Conservation (phyloP, 2,797 vertebrate genomes). For the Hemitrygon akajei region DNA sequence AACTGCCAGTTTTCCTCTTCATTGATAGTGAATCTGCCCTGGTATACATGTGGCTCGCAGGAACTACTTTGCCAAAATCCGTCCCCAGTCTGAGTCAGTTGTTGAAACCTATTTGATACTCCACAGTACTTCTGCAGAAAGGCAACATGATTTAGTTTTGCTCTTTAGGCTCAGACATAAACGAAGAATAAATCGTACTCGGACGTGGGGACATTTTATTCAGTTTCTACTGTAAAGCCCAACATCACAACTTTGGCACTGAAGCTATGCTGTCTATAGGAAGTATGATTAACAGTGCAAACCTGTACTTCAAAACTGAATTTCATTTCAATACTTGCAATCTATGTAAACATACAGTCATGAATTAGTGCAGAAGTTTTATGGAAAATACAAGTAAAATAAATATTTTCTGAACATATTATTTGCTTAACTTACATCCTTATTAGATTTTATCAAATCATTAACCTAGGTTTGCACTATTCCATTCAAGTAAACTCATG, state of each 20-base stretch:
- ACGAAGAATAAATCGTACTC: neutral
- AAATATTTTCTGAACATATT: neutral
- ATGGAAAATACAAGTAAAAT: neutral
- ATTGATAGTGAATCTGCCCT: conserved; percentile 3
- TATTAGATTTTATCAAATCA: neutral
- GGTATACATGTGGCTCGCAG: neutral
- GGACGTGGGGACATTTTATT: neutral
- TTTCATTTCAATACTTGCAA: neutral
- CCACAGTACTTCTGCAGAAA: neutral
- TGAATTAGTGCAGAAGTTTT: neutral
- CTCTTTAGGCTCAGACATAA: neutral
- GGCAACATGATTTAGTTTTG: neutral
- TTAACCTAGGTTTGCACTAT: neutral
- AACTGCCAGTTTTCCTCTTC: neutral
- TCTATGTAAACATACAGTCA: neutral
- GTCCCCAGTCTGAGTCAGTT: neutral
- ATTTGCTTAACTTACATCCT: neutral
- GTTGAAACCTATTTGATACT: neutral
- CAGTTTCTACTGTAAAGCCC: neutral
- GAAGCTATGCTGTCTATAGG: neutral
- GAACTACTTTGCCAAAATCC: neutral
- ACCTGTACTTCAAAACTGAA: neutral
- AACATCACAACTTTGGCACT: neutral
- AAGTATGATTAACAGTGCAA: neutral
- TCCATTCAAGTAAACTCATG: neutral